Conservation (phyloP, 2,888 invertebrate genomes). For the Eristalinus sepulchralis region DNA sequence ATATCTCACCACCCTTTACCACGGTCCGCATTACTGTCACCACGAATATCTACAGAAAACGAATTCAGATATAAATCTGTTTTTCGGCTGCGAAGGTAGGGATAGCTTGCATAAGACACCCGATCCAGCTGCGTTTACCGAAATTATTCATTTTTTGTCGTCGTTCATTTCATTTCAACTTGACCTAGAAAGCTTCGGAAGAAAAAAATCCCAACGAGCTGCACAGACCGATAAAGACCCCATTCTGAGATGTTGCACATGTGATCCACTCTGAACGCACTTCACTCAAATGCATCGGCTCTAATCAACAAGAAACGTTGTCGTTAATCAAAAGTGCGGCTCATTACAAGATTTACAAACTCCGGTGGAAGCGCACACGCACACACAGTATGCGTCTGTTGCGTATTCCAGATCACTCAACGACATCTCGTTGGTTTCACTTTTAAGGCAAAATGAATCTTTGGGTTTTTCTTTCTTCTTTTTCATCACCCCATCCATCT, state of each 20-base stretch:
- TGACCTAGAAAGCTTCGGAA: conserved; percentile 36
- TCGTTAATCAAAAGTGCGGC: neutral
- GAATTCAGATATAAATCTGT: neutral
- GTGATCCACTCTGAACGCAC: neutral
- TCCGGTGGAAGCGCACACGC: neutral
- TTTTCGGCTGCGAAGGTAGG: neutral
- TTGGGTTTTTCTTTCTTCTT: conserved; percentile 17
- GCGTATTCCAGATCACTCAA: neutral
- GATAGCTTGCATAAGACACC: conserved; percentile 24
- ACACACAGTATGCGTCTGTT: neutral
- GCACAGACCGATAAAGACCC: neutral
- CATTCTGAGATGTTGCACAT: neutral
- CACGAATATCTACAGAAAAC: neutral
- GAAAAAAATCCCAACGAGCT: neutral
- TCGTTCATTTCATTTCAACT: conserved; percentile 35
- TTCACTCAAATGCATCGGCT: neutral
- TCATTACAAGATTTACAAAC: conserved; percentile 16
- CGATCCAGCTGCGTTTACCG: conserved; percentile 13
- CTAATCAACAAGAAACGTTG: neutral
- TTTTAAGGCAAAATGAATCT: conserved; percentile 29
- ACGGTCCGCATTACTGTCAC: neutral
- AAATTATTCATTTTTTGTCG: neutral
- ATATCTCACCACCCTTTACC: neutral
- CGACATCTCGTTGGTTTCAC: conserved; percentile 31
- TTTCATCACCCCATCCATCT: neutral